phyloP scores from a whole-genome alignment of 2,797 vertebrate genomes.

The Labroides dimidiatus region DNA sequence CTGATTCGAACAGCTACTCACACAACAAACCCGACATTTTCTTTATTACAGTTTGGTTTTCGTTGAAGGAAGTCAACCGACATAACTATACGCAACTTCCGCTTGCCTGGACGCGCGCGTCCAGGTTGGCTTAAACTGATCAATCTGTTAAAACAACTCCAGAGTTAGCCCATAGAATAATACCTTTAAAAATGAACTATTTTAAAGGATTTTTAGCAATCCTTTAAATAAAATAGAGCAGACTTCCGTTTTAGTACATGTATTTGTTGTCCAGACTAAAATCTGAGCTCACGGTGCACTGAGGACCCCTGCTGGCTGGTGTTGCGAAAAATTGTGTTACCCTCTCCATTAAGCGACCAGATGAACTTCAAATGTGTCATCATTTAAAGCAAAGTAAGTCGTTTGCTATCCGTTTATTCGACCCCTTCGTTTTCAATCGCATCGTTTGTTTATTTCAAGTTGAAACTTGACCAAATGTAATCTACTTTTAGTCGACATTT shows the following conservation, averaged over 20 bases:
- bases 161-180: too few species aligned
- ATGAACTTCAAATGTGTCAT: too few species aligned
- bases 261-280: not conserved
- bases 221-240: not conserved
- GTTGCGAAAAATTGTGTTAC: not conserved
- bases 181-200: too few species aligned
- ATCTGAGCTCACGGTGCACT: not conserved
- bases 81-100: conserved; percentile 51
- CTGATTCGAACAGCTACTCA: conserved; percentile 47
- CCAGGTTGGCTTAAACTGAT: not conserved
- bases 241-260: not conserved
- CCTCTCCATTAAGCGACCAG: not conserved
- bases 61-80: conserved; percentile 21
- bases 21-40: conserved; percentile 59
- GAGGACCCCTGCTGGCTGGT: conserved; percentile 37
- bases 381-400: not conserved
- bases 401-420: too few species aligned
- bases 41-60: rapidly evolving
- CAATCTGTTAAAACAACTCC: not conserved
- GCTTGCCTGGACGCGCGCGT: not conserved
- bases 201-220: too few species aligned
- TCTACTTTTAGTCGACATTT: too few species aligned
- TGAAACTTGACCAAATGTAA: too few species aligned
- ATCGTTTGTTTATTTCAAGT: too few species aligned
- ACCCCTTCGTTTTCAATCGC: too few species aligned